These are phyloP conservation scores for Hanleya hanleyi DNA, from an alignment of 2,888 invertebrate species.

Conservation along the genomic window DNA sequence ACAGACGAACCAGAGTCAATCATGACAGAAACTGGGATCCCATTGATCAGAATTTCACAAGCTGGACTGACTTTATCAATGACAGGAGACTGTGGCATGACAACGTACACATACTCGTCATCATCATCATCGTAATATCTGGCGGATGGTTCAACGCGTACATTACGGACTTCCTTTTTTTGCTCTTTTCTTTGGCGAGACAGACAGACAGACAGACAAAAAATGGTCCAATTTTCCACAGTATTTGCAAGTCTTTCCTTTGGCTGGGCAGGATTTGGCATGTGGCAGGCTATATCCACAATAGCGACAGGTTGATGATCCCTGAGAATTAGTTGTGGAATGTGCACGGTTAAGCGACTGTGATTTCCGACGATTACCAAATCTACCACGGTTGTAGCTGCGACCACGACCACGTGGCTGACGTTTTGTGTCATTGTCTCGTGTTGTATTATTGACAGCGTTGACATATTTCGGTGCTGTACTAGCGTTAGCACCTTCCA, in stretches of 20 bases:
- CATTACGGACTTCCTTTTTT: not conserved
- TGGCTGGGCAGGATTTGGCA: constrained; percentile 12
- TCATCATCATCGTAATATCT: not conserved
- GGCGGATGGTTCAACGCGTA: no score
- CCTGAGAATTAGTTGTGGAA: not conserved
- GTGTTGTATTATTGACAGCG: not conserved
- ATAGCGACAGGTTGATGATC: not conserved
- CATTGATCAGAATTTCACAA: not conserved
- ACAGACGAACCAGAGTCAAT: constrained; percentile 14
- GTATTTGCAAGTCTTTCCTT: constrained; percentile 4
- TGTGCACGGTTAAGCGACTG: not conserved
- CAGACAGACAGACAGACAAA: not conserved
- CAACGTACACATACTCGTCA: no score
- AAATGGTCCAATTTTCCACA: constrained; percentile 6
- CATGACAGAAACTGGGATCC: not conserved
- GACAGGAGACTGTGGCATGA: not conserved
- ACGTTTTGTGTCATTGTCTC: not conserved
- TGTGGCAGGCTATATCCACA: constrained; percentile 1
- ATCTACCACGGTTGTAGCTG: not conserved
- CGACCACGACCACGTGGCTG: not conserved
- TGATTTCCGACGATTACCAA: not conserved
- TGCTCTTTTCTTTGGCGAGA: not conserved
- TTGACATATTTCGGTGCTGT: not conserved
- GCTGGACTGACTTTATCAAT: not conserved
- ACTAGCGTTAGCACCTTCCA: not conserved